These are phyloP conservation scores for Sebastes ruberrimus DNA, from an alignment of 2,797 vertebrate species.

Conservation along the genomic window DNA sequence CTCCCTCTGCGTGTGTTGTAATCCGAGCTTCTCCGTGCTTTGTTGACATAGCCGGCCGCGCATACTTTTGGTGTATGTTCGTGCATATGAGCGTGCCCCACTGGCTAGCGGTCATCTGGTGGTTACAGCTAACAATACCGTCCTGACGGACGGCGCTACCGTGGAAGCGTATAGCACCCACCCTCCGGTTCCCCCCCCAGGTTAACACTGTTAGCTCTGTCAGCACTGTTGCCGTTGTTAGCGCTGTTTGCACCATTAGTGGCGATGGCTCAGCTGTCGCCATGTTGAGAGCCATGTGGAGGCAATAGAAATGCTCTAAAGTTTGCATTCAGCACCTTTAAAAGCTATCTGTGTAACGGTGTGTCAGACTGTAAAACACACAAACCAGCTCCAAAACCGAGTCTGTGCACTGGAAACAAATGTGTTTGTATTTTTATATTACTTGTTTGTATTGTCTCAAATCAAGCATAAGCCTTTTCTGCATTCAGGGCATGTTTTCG, in stretches of 20 bases:
- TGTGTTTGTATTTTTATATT: background rate
- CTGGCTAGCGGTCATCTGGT: too few species aligned
- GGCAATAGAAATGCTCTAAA: background rate
- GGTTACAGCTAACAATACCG: too few species aligned
- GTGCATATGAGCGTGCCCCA: background rate
- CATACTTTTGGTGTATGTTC: too few species aligned
- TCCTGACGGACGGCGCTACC: background rate
- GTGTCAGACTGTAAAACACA: background rate
- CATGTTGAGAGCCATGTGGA: background rate
- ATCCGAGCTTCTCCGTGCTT: too few species aligned
- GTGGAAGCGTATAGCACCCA: background rate
- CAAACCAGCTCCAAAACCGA: background rate
- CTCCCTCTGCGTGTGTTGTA: background rate
- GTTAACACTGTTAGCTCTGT: background rate
- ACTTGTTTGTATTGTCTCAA: background rate
- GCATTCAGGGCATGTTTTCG: background rate
- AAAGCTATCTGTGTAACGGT: background rate
- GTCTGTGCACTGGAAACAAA: background rate
- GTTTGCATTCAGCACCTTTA: background rate
- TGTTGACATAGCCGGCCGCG: too few species aligned
- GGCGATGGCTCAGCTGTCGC: rapidly evolving
- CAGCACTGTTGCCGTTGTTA: background rate
- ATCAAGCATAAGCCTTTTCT: background rate
- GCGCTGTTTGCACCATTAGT: background rate
- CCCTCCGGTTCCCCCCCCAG: background rate